Base-by-base conservation (phyloP, 2,113 vertebrate species). In the Hippolais icterina region DNA sequence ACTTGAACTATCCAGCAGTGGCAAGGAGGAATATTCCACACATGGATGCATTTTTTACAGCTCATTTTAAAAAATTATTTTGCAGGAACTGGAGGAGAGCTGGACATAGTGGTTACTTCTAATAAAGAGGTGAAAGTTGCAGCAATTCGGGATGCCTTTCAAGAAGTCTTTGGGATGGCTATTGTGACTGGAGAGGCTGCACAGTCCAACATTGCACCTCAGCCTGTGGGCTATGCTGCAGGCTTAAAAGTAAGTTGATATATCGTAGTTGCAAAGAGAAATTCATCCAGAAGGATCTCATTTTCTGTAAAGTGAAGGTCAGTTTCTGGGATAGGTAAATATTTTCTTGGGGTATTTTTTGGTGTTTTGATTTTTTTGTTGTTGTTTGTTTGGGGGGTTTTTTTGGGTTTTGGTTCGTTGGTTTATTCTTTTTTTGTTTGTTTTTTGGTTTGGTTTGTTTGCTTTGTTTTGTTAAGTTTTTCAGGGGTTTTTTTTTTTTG, bases 121-220 rank as follows among this genome's bases (percentile, higher is more conserved):
- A 98, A 98, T 60, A 99, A 99, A 78, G 99, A 99, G 65, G 97
- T 98, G 27, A 98, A 98, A 74, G 99, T 99, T 7, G 98, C 98
- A 20, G 99, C 99, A 5, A 96, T 99, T 76, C 98, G 99, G 72
- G 99, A 99, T 12, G 99, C 99, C 60, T 99, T 99, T 94, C 99
- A 99, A 96, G 99, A 99, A 81, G 98, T 99, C 42, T 99, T 99
- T 91, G 99, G 99, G 47, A 98, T 99, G 97, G 99, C 99, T 46
- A 96, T 99, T 95, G 98, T 99, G 57, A 98, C 98, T 1, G 99
- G 99, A 86, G 99, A 99, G 96, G 98, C 98, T 4, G 98, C 98
- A 15, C 98, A 98, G 94, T 99, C 99, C 76, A 99, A 99, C 88
- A 99, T 99, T 12, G 99, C 99, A 35, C 99, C 99, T 3, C 99